Evolutionary conservation across 2,888 invertebrate genomes (phyloP).

Genomic region (Eupithecia subfuscata): DNA sequence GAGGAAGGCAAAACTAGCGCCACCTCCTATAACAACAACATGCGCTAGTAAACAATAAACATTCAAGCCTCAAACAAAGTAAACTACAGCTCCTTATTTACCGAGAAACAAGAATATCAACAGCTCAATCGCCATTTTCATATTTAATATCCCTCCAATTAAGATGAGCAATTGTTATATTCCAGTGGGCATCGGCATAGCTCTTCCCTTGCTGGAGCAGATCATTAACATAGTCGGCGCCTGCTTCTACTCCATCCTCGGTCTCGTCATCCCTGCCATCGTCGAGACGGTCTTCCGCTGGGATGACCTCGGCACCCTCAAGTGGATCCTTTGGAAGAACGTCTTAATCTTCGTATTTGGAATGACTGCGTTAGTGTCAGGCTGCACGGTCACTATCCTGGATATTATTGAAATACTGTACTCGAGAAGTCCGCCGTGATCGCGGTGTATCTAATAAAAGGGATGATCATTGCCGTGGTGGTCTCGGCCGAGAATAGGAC

Average conservation of each 20-base stretch:
- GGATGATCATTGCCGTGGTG: background rate
- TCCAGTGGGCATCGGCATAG: conserved; percentile 75
- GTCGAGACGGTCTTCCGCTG: conserved; percentile 89
- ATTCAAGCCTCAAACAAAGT: too few species aligned
- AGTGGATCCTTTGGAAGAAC: conserved; percentile 90
- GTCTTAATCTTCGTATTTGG: conserved; percentile 84
- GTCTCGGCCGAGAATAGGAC: background rate
- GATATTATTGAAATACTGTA: conserved; percentile 70
- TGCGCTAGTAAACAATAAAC: too few species aligned
- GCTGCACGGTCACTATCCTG: conserved; percentile 78
- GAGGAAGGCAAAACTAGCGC: too few species aligned
- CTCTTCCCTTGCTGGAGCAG: conserved; percentile 78
- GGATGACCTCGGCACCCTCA: conserved; percentile 86
- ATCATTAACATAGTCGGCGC: conserved; percentile 79
- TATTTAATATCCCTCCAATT: background rate
- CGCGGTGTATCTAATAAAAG: background rate
- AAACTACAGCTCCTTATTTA: too few species aligned
- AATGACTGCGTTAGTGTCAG: conserved; percentile 86
- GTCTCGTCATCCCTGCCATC: conserved; percentile 89
- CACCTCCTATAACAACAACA: too few species aligned
- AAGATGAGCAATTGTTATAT: background rate
- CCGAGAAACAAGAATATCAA: too few species aligned
- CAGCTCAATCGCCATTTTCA: too few species aligned
- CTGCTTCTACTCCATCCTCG: conserved; percentile 88
- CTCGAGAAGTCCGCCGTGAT: conserved; percentile 29